Conservation (phyloP, 2,888 invertebrate species). For the Polyploca ridens region DNA sequence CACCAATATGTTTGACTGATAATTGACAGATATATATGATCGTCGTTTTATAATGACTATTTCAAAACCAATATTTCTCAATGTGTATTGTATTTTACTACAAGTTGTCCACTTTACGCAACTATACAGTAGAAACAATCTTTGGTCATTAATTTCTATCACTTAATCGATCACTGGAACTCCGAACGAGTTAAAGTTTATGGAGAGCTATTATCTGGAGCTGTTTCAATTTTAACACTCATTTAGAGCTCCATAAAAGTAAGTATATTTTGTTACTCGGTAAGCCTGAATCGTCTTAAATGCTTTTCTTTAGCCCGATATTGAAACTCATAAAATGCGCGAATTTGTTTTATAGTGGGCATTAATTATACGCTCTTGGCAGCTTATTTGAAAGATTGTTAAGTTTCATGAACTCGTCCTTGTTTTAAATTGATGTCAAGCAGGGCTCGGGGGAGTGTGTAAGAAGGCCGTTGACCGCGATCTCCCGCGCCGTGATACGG, state of each 20-base stretch:
- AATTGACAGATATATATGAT: neutral
- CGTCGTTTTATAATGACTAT: neutral
- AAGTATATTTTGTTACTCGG: slow-evolving; percentile 31
- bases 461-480: slow-evolving; percentile 72
- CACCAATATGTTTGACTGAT: neutral
- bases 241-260: slow-evolving; percentile 36
- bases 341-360: slow-evolving; percentile 47
- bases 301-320: slow-evolving; percentile 28
- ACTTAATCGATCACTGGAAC: neutral
- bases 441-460: slow-evolving; percentile 50
- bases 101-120: neutral
- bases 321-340: slow-evolving; percentile 31
- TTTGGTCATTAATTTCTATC: neutral
- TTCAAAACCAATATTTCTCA: neutral
- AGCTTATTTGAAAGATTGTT: slow-evolving; percentile 57
- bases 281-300: slow-evolving; percentile 22
- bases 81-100: neutral
- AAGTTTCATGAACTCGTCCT: slow-evolving; percentile 55
- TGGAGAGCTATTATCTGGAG: slow-evolving; percentile 40
- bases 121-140: neutral
- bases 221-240: slow-evolving; percentile 34
- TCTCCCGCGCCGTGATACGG: slow-evolving; percentile 67
- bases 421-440: slow-evolving; percentile 53
- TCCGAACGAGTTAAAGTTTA: slow-evolving; percentile 23
- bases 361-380: slow-evolving; percentile 43